Percentiles rank a stretch among this genome's conserved stretches.
These are phyloP conservation scores for Perdita meconis DNA, from an alignment of 2,888 invertebrate species.

Conservation along the genomic window DNA sequence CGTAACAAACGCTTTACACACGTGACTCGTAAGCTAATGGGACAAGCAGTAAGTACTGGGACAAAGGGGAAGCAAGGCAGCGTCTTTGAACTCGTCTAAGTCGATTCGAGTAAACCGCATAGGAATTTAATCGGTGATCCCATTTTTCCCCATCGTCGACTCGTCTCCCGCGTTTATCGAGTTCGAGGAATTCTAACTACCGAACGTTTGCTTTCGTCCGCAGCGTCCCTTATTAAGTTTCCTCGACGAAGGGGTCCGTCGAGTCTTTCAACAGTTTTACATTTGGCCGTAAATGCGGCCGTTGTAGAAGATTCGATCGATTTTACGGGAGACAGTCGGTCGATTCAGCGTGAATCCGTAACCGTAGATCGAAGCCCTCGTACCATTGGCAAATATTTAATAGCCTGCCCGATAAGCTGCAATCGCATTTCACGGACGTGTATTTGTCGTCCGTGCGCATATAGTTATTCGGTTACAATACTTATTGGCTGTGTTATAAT, in stretches of 20 bases:
- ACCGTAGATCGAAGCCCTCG: conserved; percentile 9
- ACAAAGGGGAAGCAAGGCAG: neutral
- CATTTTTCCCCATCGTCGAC: neutral
- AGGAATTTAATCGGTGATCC: conserved; percentile 1
- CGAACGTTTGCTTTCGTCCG: too few relatives aligned
- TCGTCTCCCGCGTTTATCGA: neutral
- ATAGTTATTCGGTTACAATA: too few relatives aligned
- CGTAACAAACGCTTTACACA: conserved; percentile 59
- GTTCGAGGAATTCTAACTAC: too few relatives aligned
- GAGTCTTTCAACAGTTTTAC: conserved; percentile 15
- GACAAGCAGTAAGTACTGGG: neutral
- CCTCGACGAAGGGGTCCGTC: too few relatives aligned
- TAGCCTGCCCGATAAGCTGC: conserved; percentile 36
- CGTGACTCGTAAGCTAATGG: conserved; percentile 54
- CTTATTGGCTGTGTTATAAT: too few relatives aligned
- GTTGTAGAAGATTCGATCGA: conserved; percentile 33
- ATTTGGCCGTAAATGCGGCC: conserved; percentile 28
- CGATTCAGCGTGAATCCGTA: conserved; percentile 28
- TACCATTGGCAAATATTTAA: conserved; percentile 38
- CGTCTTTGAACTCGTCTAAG: neutral
- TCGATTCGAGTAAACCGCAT: neutral
- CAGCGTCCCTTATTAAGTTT: too few relatives aligned
- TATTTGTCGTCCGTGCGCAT: conserved; percentile 10
- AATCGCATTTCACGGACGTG: conserved; percentile 16
- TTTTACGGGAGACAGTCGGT: conserved; percentile 40